Evolutionary conservation across 1,140 invertebrate genomes (phyloP).

Genomic region (Onthophagus taurus): DNA sequence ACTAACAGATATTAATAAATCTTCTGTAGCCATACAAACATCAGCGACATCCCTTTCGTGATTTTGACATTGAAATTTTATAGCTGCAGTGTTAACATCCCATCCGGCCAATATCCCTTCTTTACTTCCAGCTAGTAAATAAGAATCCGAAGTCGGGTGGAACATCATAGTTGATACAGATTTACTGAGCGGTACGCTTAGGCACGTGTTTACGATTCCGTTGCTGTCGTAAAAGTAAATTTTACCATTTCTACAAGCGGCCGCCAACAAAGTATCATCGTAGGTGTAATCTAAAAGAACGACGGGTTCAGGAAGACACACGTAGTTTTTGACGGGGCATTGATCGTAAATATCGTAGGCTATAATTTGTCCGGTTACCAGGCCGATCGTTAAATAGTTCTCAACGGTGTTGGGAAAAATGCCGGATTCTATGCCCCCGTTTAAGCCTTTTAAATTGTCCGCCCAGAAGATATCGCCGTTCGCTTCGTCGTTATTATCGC

Average conservation of each 20-base stretch:
- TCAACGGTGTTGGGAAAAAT: slow-evolving; percentile 19
- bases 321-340: slow-evolving; percentile 13
- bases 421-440: slow-evolving; percentile 13
- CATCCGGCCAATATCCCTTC: slow-evolving; percentile 24
- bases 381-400: slow-evolving; percentile 21
- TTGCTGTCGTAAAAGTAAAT: slow-evolving; percentile 20
- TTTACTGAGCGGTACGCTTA: slow-evolving; percentile 21
- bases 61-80: slow-evolving; percentile 14
- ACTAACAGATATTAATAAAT: slow-evolving; percentile 19
- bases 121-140: slow-evolving; percentile 21
- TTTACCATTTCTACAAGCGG: slow-evolving; percentile 23
- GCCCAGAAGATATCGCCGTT: background rate
- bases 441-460: slow-evolving; percentile 7
- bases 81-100: slow-evolving; percentile 20
- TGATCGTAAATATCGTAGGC: slow-evolving; percentile 18
- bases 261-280: slow-evolving; percentile 21
- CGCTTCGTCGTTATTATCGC: background rate
- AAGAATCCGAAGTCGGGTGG: slow-evolving; percentile 17
- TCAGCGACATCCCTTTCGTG: slow-evolving; percentile 20
- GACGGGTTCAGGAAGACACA: slow-evolving; percentile 18
- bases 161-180: slow-evolving; percentile 19
- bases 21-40: slow-evolving; percentile 19
- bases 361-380: slow-evolving; percentile 17
- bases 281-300: slow-evolving; percentile 21
- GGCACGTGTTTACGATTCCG: slow-evolving; percentile 18